Base-by-base conservation (phyloP, 2,888 invertebrate species). In the Drosophila bunnanda region DNA sequence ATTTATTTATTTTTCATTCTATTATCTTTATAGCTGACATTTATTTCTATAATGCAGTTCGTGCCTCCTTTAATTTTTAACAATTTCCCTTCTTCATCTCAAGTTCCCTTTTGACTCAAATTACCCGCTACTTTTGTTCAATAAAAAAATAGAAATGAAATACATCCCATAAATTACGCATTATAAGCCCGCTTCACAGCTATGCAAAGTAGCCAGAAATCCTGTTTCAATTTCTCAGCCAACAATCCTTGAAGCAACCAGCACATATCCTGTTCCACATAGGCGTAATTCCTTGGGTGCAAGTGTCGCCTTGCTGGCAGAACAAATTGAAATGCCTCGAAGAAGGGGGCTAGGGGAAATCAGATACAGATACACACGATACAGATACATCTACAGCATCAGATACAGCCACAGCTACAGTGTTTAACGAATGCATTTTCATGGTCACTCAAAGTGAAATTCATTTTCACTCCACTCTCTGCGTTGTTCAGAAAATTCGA, bases 341-440 rank as follows among this genome's bases (percentile, higher is more conserved):
- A 60, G 28, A 22, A 43, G 55, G 60, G 48, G 32, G 59, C 41
- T 46, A 32, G 15, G 65, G 41, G 17, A 36, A 55, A 12, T 28
- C 32, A 30, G 30, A 32, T 28, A 46, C 54, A 55, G 32, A 57
- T 57, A 41, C 25, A 43, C 22, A 32, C 38, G 30, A 32, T 28
- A 12, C 57, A 58, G 38, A 60, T 58, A 43, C 17, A 38, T 36
- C 13, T 9, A 2, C 36, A 15, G 36, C 36, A 15, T 36, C 56
- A 61, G 39, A 53, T 28, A 46, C 22, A 41, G 41, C 41, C 20
- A 32, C 30, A 58, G 57, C 39, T 41, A 50, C 20, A 75, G 55
- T 77, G 82, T 85, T 80, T 76, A 88, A 80, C 89, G 86, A 87
- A 87, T 87, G 84, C 89, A 89, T 87, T 87, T 87, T 86, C 87